phyloP scores from a whole-genome alignment of 2,797 vertebrate species.

The Etheostoma perlongum region DNA sequence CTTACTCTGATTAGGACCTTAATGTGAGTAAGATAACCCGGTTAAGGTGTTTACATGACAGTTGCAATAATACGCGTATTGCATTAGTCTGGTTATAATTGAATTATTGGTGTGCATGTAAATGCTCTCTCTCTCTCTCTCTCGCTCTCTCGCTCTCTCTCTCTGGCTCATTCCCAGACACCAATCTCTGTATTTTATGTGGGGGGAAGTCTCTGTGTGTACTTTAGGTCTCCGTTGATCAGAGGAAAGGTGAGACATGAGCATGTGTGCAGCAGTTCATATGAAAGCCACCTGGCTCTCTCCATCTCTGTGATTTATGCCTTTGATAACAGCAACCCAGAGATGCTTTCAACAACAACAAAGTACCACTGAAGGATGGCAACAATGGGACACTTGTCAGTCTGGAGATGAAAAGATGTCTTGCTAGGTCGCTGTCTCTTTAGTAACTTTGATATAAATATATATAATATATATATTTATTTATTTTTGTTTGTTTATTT shows the following conservation, averaged over 20 bases:
- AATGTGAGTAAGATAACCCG: slow-evolving; percentile 79
- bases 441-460: slow-evolving; percentile 69
- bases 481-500: slow-evolving; percentile 65
- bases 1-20: slow-evolving; percentile 74
- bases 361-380: slow-evolving; percentile 76
- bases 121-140: slow-evolving; percentile 63
- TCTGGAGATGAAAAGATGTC: slow-evolving; percentile 87
- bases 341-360: slow-evolving; percentile 83
- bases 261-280: slow-evolving; percentile 80
- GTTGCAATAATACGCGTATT: slow-evolving; percentile 81
- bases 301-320: slow-evolving; percentile 80
- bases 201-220: slow-evolving; percentile 61
- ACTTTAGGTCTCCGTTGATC: slow-evolving; percentile 74
- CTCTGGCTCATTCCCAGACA: slow-evolving; percentile 66
- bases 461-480: slow-evolving; percentile 52
- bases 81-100: slow-evolving; percentile 81
- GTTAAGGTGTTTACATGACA: slow-evolving; percentile 81
- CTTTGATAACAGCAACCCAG: slow-evolving; percentile 82
- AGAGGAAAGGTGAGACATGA: slow-evolving; percentile 77
- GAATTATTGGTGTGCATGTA: slow-evolving; percentile 77
- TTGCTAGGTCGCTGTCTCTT: slow-evolving; percentile 69
- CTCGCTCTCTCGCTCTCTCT: neutral
- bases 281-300: slow-evolving; percentile 83
- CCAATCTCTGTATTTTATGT: slow-evolving; percentile 55
- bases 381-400: slow-evolving; percentile 85